These are phyloP conservation scores for Ligdia adustata DNA, from an alignment of 2,888 invertebrate species.

Conservation along the genomic window DNA sequence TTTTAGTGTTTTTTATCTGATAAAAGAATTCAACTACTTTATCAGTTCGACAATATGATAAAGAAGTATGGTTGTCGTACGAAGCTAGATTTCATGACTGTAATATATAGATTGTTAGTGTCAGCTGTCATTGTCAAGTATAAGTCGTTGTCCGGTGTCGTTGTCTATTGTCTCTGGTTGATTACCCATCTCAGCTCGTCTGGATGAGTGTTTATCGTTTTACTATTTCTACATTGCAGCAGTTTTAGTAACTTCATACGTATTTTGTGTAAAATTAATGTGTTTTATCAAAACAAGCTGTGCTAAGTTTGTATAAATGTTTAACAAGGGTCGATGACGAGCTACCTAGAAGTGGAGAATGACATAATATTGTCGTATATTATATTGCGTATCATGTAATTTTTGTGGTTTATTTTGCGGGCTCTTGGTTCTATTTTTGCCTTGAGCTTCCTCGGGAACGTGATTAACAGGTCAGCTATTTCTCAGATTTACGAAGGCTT, in stretches of 20 bases:
- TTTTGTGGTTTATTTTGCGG: conserved; percentile 74
- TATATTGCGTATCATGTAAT: conserved; percentile 74
- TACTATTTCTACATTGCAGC: not conserved
- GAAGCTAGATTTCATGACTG: no score
- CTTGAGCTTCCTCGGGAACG: conserved; percentile 52
- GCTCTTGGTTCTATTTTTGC: conserved; percentile 68
- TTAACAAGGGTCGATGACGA: conserved; percentile 37
- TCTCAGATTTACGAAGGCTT: not conserved
- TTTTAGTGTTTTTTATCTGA: no score
- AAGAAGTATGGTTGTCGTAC: no score
- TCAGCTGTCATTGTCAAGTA: not conserved
- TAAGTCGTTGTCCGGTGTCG: not conserved
- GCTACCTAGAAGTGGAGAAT: conserved; percentile 45
- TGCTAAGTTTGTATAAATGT: conserved; percentile 31
- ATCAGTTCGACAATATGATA: no score
- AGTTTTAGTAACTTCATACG: conserved; percentile 1
- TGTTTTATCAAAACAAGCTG: conserved; percentile 33
- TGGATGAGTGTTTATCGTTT: not conserved
- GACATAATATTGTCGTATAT: conserved; percentile 56
- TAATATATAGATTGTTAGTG: no score
- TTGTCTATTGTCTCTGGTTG: not conserved
- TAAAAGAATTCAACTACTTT: no score
- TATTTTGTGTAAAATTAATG: conserved; percentile 44
- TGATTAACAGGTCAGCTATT: conserved; percentile 41
- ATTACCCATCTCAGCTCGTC: not conserved